Percentiles rank a stretch among this genome's conserved stretches.
phyloP scores from a whole-genome alignment of 2,888 invertebrate species.

The Agrochola circellaris region DNA sequence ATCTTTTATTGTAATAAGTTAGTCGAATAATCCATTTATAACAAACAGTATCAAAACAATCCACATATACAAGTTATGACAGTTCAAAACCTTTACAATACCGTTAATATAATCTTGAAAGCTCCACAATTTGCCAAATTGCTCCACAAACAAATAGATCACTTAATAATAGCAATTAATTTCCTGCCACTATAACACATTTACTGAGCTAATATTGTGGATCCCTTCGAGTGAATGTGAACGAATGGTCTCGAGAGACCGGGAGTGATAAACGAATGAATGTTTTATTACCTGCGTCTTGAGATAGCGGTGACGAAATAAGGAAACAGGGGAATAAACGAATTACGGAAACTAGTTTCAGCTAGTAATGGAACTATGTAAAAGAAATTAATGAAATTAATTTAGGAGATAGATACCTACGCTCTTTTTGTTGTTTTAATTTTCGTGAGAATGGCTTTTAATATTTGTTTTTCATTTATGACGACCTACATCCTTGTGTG shows the following conservation, averaged over 20 bases:
- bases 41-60: conserved; percentile 2
- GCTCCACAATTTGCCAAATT: conserved; percentile 41
- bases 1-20: neutral
- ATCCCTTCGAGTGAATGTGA: conserved; percentile 59
- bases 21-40: neutral
- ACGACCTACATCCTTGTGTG: neutral
- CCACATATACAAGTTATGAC: conserved; percentile 13
- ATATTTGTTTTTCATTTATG: neutral
- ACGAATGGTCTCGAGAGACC: conserved; percentile 69
- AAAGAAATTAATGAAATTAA: conserved; percentile 31
- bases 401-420: conserved; percentile 3
- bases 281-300: conserved; percentile 70
- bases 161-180: conserved; percentile 66
- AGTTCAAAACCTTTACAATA: conserved; percentile 36
- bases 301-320: conserved; percentile 50
- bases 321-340: conserved; percentile 40
- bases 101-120: conserved; percentile 46
- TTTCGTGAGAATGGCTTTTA: neutral
- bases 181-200: conserved; percentile 58
- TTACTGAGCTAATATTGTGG: conserved; percentile 63
- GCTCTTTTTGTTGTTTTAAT: too few species aligned
- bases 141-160: conserved; percentile 56
- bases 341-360: conserved; percentile 37
- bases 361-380: conserved; percentile 35
- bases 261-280: conserved; percentile 75